Conservation (phyloP, 2,888 invertebrate species). For the Nomada hirtipes region DNA sequence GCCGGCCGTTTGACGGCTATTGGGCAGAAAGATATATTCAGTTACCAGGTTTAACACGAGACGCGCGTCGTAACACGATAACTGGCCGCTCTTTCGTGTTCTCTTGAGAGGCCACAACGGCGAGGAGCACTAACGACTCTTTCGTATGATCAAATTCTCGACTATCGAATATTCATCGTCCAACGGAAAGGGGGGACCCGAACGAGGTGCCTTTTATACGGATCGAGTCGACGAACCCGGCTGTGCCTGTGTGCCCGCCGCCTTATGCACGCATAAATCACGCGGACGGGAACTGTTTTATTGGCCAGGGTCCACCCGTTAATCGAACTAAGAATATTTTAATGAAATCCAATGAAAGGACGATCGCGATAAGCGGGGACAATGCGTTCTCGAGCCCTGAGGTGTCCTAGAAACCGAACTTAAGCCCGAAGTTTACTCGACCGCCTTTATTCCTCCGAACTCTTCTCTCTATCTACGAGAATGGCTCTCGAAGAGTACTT, state of each 20-base stretch:
- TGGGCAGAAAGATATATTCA: conserved; percentile 79
- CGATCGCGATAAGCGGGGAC: conserved; percentile 27
- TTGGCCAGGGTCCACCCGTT: conserved; percentile 33
- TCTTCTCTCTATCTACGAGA: conserved; percentile 52
- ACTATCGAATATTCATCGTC: conserved; percentile 58
- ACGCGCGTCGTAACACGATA: conserved; percentile 80
- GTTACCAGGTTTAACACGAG: conserved; percentile 80
- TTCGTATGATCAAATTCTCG: conserved; percentile 61
- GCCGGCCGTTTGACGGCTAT: conserved; percentile 80
- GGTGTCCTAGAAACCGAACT: conserved; percentile 37
- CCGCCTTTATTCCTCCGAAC: conserved; percentile 30
- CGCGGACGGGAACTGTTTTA: background rate
- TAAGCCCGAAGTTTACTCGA: conserved; percentile 43
- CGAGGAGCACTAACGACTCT: conserved; percentile 52
- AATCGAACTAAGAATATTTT: conserved; percentile 36
- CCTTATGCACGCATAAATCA: conserved; percentile 16
- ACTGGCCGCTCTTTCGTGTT: conserved; percentile 73
- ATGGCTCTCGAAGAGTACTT: conserved; percentile 54
- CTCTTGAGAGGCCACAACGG: conserved; percentile 61
- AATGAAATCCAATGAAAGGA: conserved; percentile 24
- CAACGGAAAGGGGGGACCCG: conserved; percentile 19
- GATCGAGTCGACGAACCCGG: conserved; percentile 26
- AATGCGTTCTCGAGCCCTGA: conserved; percentile 10
- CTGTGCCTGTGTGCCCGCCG: background rate
- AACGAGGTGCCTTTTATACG: conserved; percentile 21